A percentile compares a stretch with the other conserved stretches of the same genome.
phyloP scores from a whole-genome alignment of 2,113 vertebrate species.

The Dicaeum eximium region DNA sequence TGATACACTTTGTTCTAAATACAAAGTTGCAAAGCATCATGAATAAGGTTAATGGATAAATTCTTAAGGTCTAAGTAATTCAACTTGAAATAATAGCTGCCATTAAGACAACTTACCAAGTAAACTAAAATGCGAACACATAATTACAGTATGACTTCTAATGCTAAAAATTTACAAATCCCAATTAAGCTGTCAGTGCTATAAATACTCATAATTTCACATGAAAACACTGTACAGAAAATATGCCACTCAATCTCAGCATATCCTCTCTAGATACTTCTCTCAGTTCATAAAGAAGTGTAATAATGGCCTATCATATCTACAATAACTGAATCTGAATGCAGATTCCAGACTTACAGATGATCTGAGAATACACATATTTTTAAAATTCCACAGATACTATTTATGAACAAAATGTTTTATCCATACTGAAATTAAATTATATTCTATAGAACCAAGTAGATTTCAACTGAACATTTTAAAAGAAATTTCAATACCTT shows the following conservation, averaged over 20 bases:
- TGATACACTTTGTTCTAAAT: constrained; percentile 94
- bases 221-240: not conserved
- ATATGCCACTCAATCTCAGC: not conserved
- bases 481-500: not conserved
- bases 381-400: not conserved
- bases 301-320: not conserved
- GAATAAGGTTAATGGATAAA: not conserved
- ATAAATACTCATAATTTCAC: not conserved
- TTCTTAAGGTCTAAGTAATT: not conserved
- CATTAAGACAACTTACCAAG: not conserved
- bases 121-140: not conserved
- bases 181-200: not conserved
- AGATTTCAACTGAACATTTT: not conserved
- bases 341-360: not conserved
- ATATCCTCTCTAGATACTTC: not conserved
- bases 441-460: not conserved
- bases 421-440: not conserved
- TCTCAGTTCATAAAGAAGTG: not conserved
- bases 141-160: not conserved
- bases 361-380: not conserved
- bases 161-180: not conserved
- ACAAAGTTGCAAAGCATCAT: constrained; percentile 34
- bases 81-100: not conserved
- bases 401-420: not conserved
- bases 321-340: not conserved